Base-by-base conservation (phyloP, 1,140 invertebrate genomes). In the Neodiprion fabricii region DNA sequence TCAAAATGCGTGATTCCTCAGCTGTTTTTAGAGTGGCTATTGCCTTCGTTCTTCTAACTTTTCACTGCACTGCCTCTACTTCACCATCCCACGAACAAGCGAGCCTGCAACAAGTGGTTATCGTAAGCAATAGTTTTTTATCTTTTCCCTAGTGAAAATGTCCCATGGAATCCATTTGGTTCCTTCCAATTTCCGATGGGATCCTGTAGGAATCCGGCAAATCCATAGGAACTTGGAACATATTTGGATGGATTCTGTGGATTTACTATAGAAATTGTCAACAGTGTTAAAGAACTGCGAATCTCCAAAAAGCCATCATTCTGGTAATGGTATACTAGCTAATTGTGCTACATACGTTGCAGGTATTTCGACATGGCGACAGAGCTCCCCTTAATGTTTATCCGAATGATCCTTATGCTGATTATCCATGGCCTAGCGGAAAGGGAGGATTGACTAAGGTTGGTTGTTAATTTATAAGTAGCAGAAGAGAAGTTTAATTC, bases 351-450 rank as follows among this genome's bases (percentile, higher is more conserved):
- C 65, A 68, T 72, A 21, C 49, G 28, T 88, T 86, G 12, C 79
- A 94, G 93, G 74, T 94, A 65, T 95, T 93, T 79, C 90, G 94
- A 17, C 95, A 96, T 90, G 95, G 95, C 49, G 94, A 94, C 76
- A 88, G 94, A 81, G 91, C 91, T 67, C 95, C 95, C 7, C 90
- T 91, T 7, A 79, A 85, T 50, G 89, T 90, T 7, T 96, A 94
- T 77, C 91, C 91, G 53, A 94, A 90, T 81, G 94, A 96, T 88
- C 93, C 93, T 4, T 89, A 93, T 78, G 91, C 90, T 79, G 89
- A 91, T 79, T 91, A 92, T 72, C 80, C 87, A 53, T 95, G 94
- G 94, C 90, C 91, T 10, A 90, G 90, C 75, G 94, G 94, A 61
- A 90, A 91, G 82, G 93, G 93, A 11, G 88, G 92, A 73, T 87